Conservation (phyloP, 2,113 vertebrate genomes). For the Rhea americana region DNA sequence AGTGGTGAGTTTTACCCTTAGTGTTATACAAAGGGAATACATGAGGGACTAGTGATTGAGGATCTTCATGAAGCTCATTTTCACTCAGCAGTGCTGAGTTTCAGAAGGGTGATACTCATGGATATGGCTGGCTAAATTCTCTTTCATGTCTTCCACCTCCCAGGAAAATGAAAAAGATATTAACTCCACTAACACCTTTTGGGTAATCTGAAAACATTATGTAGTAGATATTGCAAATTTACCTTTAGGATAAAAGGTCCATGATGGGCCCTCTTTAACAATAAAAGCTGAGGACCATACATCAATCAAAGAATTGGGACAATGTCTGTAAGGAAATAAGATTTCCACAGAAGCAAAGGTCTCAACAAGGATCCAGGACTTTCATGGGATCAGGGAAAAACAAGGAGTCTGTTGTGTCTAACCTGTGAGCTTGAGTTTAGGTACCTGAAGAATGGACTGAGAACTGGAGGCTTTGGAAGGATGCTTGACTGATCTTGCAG, state of each 20-base stretch:
- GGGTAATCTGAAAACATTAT: not conserved
- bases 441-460: not conserved
- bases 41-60: conserved; percentile 52
- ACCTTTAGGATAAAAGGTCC: not conserved
- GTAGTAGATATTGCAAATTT: not conserved
- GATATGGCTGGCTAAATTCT: conserved; percentile 52
- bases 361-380: not conserved
- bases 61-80: conserved; percentile 64
- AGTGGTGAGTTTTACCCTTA: conserved; percentile 54
- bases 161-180: conserved; percentile 24
- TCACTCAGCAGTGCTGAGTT: conserved; percentile 52
- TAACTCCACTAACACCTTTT: conserved; percentile 28
- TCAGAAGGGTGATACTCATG: conserved; percentile 56
- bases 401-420: not conserved
- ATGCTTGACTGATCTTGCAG: not conserved
- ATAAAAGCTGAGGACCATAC: not conserved
- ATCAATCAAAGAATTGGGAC: not conserved
- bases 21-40: conserved; percentile 44
- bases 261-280: not conserved
- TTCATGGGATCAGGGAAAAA: not conserved
- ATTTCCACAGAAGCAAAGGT: not conserved
- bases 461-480: not conserved
- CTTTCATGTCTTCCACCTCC: conserved; percentile 29
- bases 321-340: not conserved
- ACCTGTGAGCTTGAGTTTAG: not conserved